Base-by-base conservation (phyloP, 2,113 vertebrate genomes). In the Callorhinus ursinus region DNA sequence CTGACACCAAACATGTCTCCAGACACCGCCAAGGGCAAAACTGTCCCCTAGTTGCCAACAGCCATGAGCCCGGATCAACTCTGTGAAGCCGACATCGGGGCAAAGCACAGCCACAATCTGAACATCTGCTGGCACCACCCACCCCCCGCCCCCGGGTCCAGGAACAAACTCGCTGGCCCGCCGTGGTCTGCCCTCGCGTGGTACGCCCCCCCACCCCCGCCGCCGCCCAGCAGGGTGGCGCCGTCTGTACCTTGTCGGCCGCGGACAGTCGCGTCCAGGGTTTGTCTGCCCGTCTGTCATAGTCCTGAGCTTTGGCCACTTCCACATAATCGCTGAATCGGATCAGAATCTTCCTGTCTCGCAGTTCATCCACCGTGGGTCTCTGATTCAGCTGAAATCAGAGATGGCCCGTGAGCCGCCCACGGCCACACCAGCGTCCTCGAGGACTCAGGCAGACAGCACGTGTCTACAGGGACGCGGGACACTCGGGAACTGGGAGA, bases 271-370 rank as follows among this genome's bases (percentile, higher is more conserved):
- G 98, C 15, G 99, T 99, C 99, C 99, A 99, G 7, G 99, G 99
- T 96, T 99, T 99, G 98, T 99, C 99, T 0, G 99, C 99, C 86
- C 99, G 98, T 90, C 99, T 98, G 99, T 99, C 99, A 0, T 99
- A 99, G 99, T 99, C 99, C 99, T 99, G 99, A 97, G 99, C 99
- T 99, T 99, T 99, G 65, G 99, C 99, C 98, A 99, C 99, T 98
- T 99, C 99, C 98, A 99, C 99, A 2, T 99, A 99, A 96, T 99
- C 99, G 16, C 99, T 99, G 98, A 99, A 99, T 86, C 99, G 99
- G 90, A 99, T 99, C 97, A 99, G 99, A 96, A 99, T 99, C 98
- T 99, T 99, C 94, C 99, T 99, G 98, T 99, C 99, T 93, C 99
- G 99, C 95, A 99, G 98, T 98, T 99, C 99, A 65, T 99, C 99